Conservation (phyloP, 1,140 invertebrate species). For the Drosophila pectinifera region DNA sequence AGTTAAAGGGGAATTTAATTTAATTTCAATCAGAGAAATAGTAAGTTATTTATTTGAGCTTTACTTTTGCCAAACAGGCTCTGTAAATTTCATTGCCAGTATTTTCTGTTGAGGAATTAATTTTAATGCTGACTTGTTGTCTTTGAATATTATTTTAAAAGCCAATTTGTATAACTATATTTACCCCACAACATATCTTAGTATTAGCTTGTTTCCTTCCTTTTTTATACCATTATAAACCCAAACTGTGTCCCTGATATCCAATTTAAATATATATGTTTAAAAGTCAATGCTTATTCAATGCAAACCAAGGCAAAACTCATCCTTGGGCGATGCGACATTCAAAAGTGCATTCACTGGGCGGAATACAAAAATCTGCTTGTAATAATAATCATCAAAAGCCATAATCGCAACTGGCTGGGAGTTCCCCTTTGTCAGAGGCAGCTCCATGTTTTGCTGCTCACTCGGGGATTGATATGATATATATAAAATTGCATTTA, state of each 20-base stretch:
- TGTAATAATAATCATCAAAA: constrained; percentile 80
- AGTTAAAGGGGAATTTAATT: neutral
- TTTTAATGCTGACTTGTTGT: no score
- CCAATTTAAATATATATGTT: neutral
- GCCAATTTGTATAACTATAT: no score
- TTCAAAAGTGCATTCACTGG: constrained; percentile 63
- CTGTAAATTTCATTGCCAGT: neutral
- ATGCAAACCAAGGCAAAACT: neutral
- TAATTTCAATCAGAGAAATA: neutral
- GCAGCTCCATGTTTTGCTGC: neutral
- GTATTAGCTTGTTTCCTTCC: no score
- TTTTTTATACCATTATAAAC: neutral
- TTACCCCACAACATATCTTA: no score
- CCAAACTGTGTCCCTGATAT: neutral
- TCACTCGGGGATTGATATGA: constrained; percentile 56
- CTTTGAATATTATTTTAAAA: no score
- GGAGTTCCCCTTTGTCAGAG: constrained; percentile 2
- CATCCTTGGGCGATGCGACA: constrained; percentile 14
- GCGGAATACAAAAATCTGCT: constrained; percentile 66
- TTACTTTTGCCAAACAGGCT: neutral
- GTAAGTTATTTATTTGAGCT: neutral
- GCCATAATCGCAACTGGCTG: constrained; percentile 46
- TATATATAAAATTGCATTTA: constrained; percentile 80
- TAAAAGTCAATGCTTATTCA: constrained; percentile 46
- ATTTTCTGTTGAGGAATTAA: no score